These are phyloP conservation scores for Imbricaverruca yamaguchii DNA, from an alignment of 2,888 invertebrate species.

Conservation along the genomic window DNA sequence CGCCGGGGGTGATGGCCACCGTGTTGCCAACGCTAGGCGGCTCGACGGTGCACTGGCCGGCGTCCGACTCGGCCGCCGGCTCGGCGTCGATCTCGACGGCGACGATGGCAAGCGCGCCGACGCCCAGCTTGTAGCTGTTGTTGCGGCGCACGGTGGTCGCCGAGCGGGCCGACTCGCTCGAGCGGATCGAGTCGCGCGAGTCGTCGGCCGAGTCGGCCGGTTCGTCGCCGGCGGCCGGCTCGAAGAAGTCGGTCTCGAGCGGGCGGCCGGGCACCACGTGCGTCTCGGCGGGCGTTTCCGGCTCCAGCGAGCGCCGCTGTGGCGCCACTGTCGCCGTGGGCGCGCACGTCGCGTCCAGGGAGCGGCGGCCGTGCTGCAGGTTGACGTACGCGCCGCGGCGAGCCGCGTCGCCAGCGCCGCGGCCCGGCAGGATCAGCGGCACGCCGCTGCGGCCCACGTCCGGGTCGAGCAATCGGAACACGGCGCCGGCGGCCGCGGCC, in stretches of 20 bases:
- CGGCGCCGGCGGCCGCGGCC: background rate
- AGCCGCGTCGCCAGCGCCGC: slow-evolving; percentile 24
- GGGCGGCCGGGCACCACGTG: background rate
- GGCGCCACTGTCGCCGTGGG: background rate
- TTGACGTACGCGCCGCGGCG: slow-evolving; percentile 32
- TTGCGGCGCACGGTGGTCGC: slow-evolving; percentile 7
- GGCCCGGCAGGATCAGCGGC: background rate
- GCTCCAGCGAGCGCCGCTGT: background rate
- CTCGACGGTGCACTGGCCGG: background rate
- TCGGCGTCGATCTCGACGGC: background rate
- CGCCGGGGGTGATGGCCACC: background rate
- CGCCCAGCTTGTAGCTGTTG: slow-evolving; percentile 18
- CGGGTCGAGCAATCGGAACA: background rate
- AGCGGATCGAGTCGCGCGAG: slow-evolving; percentile 1
- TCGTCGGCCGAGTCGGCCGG: background rate
- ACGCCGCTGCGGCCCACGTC: background rate
- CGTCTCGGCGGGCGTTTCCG: background rate
- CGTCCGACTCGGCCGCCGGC: background rate
- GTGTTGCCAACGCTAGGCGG: background rate
- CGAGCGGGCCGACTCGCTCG: background rate
- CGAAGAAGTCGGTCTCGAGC: slow-evolving; percentile 10
- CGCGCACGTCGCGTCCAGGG: background rate
- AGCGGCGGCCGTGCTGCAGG: slow-evolving; percentile 20
- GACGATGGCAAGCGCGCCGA: background rate
- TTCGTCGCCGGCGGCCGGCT: background rate